A percentile compares a stretch with the other conserved stretches of the same genome.
Conservation (phyloP, 2,888 invertebrate species). For the Agrilus mali region DNA sequence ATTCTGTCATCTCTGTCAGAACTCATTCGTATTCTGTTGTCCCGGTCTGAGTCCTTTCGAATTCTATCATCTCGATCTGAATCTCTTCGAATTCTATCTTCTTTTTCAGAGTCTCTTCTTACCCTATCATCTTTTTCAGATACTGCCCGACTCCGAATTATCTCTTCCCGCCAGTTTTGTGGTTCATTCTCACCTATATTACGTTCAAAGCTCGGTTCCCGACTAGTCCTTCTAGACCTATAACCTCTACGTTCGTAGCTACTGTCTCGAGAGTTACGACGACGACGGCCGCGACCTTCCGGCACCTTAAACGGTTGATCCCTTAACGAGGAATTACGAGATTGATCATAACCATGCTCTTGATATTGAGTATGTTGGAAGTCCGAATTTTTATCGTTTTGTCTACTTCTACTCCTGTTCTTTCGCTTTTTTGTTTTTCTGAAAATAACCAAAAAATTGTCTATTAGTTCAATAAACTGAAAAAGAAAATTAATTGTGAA, state of each 20-base stretch:
- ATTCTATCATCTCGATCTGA: slow-evolving; percentile 20
- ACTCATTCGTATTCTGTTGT: too few species aligned
- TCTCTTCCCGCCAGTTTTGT: slow-evolving; percentile 33
- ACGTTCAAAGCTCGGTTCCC: slow-evolving; percentile 27
- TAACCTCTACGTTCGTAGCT: slow-evolving; percentile 12
- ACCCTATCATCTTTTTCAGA: not conserved
- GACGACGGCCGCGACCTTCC: slow-evolving; percentile 15
- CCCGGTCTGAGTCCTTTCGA: not conserved
- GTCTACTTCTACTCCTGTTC: slow-evolving; percentile 13
- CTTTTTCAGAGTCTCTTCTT: too few species aligned
- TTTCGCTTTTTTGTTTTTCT: slow-evolving; percentile 4
- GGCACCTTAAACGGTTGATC: slow-evolving; percentile 23
- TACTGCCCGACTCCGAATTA: slow-evolving; percentile 16
- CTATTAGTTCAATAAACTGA: not conserved
- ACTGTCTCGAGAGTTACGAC: slow-evolving; percentile 14
- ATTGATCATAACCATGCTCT: too few species aligned
- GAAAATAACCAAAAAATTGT: slow-evolving; percentile 1
- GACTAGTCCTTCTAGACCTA: slow-evolving; percentile 21
- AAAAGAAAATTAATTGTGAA: slow-evolving; percentile 2
- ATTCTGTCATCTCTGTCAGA: not conserved
- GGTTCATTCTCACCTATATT: slow-evolving; percentile 23
- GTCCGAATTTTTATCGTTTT: slow-evolving; percentile 23
- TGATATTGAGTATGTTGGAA: slow-evolving; percentile 2
- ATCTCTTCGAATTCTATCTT: slow-evolving; percentile 15
- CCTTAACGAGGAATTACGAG: not conserved